Conservation (phyloP, 2,797 vertebrate species). For the Cichlasoma orientale region DNA sequence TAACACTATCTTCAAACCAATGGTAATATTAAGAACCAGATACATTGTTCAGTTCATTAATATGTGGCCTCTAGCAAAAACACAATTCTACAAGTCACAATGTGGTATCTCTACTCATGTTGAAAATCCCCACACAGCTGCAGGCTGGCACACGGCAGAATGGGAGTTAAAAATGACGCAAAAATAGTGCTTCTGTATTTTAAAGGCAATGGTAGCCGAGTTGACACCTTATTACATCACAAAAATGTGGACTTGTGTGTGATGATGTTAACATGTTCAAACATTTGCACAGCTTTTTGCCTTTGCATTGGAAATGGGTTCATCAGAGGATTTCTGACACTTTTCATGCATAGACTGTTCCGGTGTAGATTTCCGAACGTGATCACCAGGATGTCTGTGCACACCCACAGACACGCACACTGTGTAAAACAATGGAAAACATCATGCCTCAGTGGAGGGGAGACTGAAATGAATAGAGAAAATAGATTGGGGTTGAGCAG, state of each 20-base stretch:
- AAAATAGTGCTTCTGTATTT: background rate
- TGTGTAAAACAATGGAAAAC: background rate
- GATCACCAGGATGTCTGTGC: background rate
- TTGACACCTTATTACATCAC: background rate
- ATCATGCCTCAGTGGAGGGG: background rate
- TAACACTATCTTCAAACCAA: background rate
- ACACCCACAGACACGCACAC: background rate
- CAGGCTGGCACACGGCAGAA: background rate
- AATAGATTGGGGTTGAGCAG: background rate
- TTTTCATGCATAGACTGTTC: background rate
- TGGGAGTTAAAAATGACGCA: background rate
- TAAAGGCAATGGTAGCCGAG: background rate
- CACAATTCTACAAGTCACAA: constrained; percentile 15
- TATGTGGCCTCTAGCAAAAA: constrained; percentile 38
- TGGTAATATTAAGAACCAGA: background rate
- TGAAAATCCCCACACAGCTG: constrained; percentile 6
- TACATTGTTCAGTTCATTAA: constrained; percentile 33
- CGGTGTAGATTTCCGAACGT: background rate
- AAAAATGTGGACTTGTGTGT: background rate
- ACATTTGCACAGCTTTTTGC: background rate
- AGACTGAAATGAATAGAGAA: constrained; percentile 21
- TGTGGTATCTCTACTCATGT: background rate
- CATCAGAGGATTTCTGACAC: background rate
- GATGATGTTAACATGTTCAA: background rate
- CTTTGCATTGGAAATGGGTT: background rate